Conservation (phyloP, 2,797 vertebrate species). For the Bovichtus variegatus region DNA sequence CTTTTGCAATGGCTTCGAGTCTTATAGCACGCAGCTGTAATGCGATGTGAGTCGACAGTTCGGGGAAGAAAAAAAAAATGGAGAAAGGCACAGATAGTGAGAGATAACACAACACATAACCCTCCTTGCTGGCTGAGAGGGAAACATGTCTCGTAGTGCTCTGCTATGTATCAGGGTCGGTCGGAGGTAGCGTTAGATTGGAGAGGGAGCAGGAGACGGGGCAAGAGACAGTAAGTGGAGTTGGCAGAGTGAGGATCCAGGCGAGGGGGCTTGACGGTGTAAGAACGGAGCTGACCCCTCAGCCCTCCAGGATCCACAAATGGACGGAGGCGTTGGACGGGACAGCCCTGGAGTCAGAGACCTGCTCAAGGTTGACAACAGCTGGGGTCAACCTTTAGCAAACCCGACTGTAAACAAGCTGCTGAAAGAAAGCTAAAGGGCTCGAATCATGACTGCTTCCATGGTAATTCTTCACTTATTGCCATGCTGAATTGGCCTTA, state of each 20-base stretch:
- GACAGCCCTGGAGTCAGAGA: slow-evolving; percentile 80
- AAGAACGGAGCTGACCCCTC: slow-evolving; percentile 78
- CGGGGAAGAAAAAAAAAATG: slow-evolving; percentile 41
- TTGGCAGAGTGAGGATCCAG: slow-evolving; percentile 82
- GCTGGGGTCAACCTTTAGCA: slow-evolving; percentile 77
- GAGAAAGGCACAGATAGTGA: slow-evolving; percentile 74
- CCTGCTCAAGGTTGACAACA: slow-evolving; percentile 85
- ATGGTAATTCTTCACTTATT: slow-evolving; percentile 78
- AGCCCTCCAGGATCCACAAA: slow-evolving; percentile 76
- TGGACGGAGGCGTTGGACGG: slow-evolving; percentile 79
- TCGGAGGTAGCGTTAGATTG: slow-evolving; percentile 73
- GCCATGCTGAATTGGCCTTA: slow-evolving; percentile 68
- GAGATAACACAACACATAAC: slow-evolving; percentile 76
- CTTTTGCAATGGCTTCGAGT: slow-evolving; percentile 83
- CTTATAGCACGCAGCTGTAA: slow-evolving; percentile 79
- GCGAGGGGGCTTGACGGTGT: slow-evolving; percentile 77
- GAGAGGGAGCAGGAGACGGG: slow-evolving; percentile 74
- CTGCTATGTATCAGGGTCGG: slow-evolving; percentile 73
- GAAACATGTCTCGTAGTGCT: slow-evolving; percentile 75
- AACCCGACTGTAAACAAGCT: slow-evolving; percentile 79
- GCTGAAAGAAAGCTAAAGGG: slow-evolving; percentile 75
- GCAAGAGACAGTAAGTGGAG: slow-evolving; percentile 80
- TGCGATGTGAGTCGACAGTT: slow-evolving; percentile 87
- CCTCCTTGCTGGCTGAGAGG: slow-evolving; percentile 76
- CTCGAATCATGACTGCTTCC: slow-evolving; percentile 68